phyloP scores from a whole-genome alignment of 2,113 vertebrate species.

The Lycaon pictus region DNA sequence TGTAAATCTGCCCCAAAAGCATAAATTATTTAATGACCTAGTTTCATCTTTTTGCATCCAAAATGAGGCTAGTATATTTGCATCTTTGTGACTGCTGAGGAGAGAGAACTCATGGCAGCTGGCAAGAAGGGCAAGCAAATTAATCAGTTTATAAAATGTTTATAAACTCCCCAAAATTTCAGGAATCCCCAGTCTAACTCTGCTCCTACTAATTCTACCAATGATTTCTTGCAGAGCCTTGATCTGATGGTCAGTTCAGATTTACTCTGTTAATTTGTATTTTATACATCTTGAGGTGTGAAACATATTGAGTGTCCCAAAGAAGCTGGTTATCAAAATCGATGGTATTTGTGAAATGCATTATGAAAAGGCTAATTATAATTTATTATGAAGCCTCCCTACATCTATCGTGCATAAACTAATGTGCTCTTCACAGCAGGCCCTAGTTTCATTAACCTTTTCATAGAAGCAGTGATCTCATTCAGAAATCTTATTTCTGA shows the following conservation, averaged over 20 bases:
- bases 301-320: neutral
- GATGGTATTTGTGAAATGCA: slow-evolving; percentile 35
- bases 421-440: slow-evolving; percentile 46
- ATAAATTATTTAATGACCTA: slow-evolving; percentile 71
- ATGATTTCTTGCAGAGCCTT: neutral
- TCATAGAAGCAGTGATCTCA: neutral
- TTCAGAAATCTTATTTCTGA: slow-evolving; percentile 57
- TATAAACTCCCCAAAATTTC: slow-evolving; percentile 49
- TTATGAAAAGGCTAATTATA: neutral
- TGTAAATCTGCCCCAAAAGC: slow-evolving; percentile 18
- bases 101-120: neutral
- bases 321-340: neutral
- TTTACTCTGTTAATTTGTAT: neutral
- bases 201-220: neutral
- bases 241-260: neutral
- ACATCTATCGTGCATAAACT: neutral
- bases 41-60: slow-evolving; percentile 63
- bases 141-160: slow-evolving; percentile 58
- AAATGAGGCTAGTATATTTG: slow-evolving; percentile 62
- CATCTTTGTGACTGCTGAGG: slow-evolving; percentile 14
- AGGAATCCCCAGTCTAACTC: neutral
- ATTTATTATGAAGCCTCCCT: slow-evolving; percentile 18
- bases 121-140: slow-evolving; percentile 53
- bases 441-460: slow-evolving; percentile 1
- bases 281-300: slow-evolving; percentile 6